Base-by-base conservation (phyloP, 1,140 invertebrate genomes). In the Ganaspis sp. region DNA sequence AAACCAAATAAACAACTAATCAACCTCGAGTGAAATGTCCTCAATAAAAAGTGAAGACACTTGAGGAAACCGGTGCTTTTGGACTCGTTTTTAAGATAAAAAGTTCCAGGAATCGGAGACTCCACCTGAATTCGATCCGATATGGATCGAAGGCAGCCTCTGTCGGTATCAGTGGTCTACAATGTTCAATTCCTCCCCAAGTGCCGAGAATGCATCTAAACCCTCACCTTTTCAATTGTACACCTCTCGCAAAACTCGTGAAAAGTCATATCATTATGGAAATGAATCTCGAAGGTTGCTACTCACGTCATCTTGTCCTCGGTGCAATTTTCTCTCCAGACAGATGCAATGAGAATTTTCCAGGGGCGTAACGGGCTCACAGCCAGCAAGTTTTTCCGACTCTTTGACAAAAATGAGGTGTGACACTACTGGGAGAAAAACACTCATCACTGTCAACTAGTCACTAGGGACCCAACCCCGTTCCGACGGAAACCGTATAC, bases 361-460 rank as follows among this genome's bases (percentile, higher is more conserved):
- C 54, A 64, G 54, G 23, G 2, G 15, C 54, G 54, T 64, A 15
- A 12, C 4, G 0, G 45, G 76, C 77, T 80, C 83, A 81, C 81
- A 83, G 84, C 82, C 81, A 80, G 76, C 78, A 76, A 81, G 76
- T 71, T 74, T 45, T 64, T 23, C 17, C 58, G 69, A 71, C 9
- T 42, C 58, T 45, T 4, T 71, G 37, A 70, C 72, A 53, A 75
- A 38, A 40, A 70, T 45, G 12, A 34, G 53, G 49, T 29, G 54
- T 40, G 64, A 37, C 54, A 72, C 76, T 11, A 73, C 75, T 54
- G 84, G 21, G 19, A 34, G 40, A 26, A 29, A 72, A 81, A 76
- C 77, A 77, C 84, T 76, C 79, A 83, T 85, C 84, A 83, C 83
- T 83, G 29, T 34, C n/a, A n/a, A 71, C 37, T 38, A 5, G 37